Percentiles rank a stretch among this genome's conserved stretches.
phyloP scores from a whole-genome alignment of 2,113 vertebrate species.

The Blennius ocellaris region DNA sequence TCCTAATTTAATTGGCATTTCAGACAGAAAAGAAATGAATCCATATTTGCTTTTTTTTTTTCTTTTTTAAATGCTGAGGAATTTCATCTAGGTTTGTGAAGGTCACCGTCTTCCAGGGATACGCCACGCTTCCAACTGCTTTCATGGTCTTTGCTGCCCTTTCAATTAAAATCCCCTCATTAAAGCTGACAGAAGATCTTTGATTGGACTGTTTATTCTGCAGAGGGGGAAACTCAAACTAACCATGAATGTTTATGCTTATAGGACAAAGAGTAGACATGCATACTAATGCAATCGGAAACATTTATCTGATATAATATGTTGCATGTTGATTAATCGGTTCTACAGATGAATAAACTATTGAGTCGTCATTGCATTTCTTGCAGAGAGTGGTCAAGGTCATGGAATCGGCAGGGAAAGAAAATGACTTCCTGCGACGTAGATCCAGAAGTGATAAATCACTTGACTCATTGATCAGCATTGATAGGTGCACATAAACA shows the following conservation, averaged over 20 bases:
- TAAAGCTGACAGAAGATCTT: conserved; percentile 39
- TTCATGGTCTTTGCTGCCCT: conserved; percentile 40
- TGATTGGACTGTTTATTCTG: conserved; percentile 18
- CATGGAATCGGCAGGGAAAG: no score
- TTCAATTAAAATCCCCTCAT: conserved; percentile 54
- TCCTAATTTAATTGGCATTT: conserved; percentile 76
- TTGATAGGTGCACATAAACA: no score
- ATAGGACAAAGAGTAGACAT: background rate
- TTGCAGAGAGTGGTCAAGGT: no score
- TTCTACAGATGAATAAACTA: no score
- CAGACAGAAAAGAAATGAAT: conserved; percentile 61
- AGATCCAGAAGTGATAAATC: no score
- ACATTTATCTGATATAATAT: no score
- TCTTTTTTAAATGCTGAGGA: conserved; percentile 28
- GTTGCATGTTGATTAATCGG: no score
- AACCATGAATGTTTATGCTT: background rate
- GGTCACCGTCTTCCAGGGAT: conserved; percentile 42
- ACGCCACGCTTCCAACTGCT: conserved; percentile 31
- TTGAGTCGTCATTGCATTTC: no score
- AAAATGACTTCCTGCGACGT: no score
- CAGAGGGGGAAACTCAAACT: conserved; percentile 6
- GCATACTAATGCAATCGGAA: no score
- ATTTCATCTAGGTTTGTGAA: conserved; percentile 56
- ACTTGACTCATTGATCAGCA: no score
- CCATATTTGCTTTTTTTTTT: conserved; percentile 54